Base-by-base conservation (phyloP, 2,797 vertebrate genomes). In the Bovichtus variegatus region DNA sequence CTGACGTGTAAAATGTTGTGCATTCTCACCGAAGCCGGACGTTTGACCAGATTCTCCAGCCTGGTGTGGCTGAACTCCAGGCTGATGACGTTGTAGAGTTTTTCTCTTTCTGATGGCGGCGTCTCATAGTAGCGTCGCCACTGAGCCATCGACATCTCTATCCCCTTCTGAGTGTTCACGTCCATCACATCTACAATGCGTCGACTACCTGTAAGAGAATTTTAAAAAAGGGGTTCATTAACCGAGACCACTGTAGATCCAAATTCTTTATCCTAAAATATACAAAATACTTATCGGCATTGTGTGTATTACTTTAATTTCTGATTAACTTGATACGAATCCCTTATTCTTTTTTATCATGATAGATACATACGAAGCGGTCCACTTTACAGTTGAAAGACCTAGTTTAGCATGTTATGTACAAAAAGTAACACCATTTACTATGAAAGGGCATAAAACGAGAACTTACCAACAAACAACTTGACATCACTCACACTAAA, bases 81-180 rank as follows among this genome's bases (percentile, higher is more conserved):
- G 90, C 98, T 99, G 94, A 99, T 99, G 67, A 99, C 98, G 1
- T 99, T 99, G 91, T 99, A 99, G 16, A 99, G 96, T 54, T 99
- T 99, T 76, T 98, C 97, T 67, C 98, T 91, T 81, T 99, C 96
- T 0, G 96, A 96, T 50, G 97, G 95, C 0, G 98, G 98, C 0
- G 97, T 99, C 74, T 99, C 98, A 0, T 98, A 99, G 92, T 99
- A 99, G 41, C 97, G 96, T 13, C 98, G 95, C 98, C 98, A 99
- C 90, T 99, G 98, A 0, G 97, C 96, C 98, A 99, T 99, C 16
- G 98, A 99, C 98, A 99, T 99, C 92, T 99, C 98, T 0, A 99
- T 99, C 67, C 97, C 98, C 80, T 97, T 97, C 90, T 99, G 98
- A 0, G 98, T 99, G 90, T 96, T 98, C 76, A 99, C 98, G 1